phyloP scores from a whole-genome alignment of 1,140 invertebrate genomes.

The Gerris buenoi region DNA sequence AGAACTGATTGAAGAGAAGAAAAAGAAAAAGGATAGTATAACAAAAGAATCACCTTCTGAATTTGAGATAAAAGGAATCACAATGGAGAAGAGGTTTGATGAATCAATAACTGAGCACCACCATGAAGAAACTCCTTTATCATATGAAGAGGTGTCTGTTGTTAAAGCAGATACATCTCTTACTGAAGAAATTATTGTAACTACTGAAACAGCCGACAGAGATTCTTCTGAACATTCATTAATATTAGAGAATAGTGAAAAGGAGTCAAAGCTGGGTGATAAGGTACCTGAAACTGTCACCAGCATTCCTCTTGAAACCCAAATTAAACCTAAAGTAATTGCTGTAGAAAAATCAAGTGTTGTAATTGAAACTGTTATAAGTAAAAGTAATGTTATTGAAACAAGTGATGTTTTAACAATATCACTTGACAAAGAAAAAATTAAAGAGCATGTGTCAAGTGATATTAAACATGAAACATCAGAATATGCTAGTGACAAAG shows the following conservation, averaged over 20 bases:
- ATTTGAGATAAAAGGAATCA: conserved; percentile 45
- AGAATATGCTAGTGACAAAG: background rate
- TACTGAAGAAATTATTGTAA: background rate
- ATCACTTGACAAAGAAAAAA: conserved; percentile 2
- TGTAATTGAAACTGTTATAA: background rate
- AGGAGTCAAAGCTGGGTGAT: background rate
- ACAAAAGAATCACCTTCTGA: conserved; percentile 52
- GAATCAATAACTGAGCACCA: conserved; percentile 22
- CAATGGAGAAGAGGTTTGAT: conserved; percentile 26
- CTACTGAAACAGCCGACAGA: conserved; percentile 15
- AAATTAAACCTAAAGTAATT: too few species aligned
- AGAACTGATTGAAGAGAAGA: conserved; percentile 25
- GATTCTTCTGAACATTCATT: background rate
- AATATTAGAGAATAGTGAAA: background rate
- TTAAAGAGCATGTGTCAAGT: background rate
- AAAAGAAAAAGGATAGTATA: conserved; percentile 27
- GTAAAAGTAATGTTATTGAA: background rate
- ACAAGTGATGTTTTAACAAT: background rate
- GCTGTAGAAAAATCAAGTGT: too few species aligned
- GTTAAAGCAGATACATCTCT: background rate
- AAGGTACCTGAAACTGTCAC: too few species aligned
- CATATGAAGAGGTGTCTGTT: too few species aligned
- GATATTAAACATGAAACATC: background rate
- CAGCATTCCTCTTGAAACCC: too few species aligned
- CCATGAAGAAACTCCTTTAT: conserved; percentile 22